Conservation (phyloP, 2,797 vertebrate species). For the Anguilla marmorata region DNA sequence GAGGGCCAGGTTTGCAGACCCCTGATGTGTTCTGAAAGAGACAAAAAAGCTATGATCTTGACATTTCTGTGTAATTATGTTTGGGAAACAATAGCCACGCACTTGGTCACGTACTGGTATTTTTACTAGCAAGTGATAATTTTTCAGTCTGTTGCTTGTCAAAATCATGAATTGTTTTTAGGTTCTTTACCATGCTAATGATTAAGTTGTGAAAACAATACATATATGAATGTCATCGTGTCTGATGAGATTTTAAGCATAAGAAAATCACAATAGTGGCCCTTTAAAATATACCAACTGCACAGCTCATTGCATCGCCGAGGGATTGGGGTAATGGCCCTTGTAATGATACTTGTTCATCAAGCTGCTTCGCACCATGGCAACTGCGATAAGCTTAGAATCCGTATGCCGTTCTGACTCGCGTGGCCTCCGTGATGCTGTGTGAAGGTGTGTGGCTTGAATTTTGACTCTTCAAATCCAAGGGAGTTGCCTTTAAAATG, state of each 20-base stretch:
- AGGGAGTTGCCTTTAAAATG: background rate
- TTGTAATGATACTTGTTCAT: constrained; percentile 19
- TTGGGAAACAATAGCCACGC: too few relatives aligned
- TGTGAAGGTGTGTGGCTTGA: background rate
- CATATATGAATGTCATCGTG: background rate
- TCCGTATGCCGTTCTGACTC: background rate
- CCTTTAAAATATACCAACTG: background rate
- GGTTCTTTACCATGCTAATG: background rate
- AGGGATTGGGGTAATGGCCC: constrained; percentile 11
- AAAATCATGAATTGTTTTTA: background rate
- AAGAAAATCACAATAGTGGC: background rate
- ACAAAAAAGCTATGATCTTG: background rate
- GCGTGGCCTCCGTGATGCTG: background rate
- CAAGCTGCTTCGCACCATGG: background rate
- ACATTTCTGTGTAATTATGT: too few relatives aligned
- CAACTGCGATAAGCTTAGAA: background rate
- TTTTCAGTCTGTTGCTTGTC: background rate
- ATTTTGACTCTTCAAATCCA: background rate
- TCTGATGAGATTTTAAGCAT: background rate
- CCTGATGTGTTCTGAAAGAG: background rate
- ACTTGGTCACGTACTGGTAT: background rate
- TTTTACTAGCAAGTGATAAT: background rate
- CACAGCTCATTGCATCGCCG: background rate
- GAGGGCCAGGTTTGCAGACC: background rate
- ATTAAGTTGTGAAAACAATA: background rate